Evolutionary conservation across 2,888 invertebrate species (phyloP), one percentile per base, ranked within the genome.

Genomic region (Norana najaformis): DNA sequence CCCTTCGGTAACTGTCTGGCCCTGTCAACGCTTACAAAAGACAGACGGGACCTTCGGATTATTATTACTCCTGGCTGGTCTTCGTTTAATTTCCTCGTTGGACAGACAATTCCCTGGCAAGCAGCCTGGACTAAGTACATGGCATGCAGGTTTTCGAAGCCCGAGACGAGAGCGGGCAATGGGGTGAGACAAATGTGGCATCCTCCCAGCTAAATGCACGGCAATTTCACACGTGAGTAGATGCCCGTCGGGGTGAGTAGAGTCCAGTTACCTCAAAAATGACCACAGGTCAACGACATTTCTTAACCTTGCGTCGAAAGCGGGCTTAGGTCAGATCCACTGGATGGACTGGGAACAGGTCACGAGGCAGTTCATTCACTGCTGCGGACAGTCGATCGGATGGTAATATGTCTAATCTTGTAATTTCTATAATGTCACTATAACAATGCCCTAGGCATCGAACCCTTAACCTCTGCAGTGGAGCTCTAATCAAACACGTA

Each of bases 111-210:
- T 30, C 69, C 30, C n/a, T 69, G 69, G 69, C 6, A 69, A 30
- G 69, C 69, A n/a, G 8, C n/a, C 69, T 69, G 69, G 69, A n/a
- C n/a, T 3, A 1, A n/a, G n/a, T 69, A 0, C 1, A 5, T 69
- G 69, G 23, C 47, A 47, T 47, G 20, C 47, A 23, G 20, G 47
- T 23, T 3, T 20, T 5, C 47, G 8, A 18, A 16, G 3, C 23
- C 23, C 4, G n/a, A 69, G 69, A 30, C 47, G 69, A 69, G n/a
- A n/a, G 13, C n/a, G 11, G n/a, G 69, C n/a, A 69, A 69, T 69
- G 69, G 69, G n/a, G 69, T 69, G 69, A 69, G 69, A n/a, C n/a
- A n/a, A 69, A n/a, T 69, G 69, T 69, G 69, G 69, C 69, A 69
- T 69, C 69, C n/a, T 69, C n/a, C 69, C 11, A n/a, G 0, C 69